Conservation (phyloP, 2,797 vertebrate species). For the Parambassis ranga region DNA sequence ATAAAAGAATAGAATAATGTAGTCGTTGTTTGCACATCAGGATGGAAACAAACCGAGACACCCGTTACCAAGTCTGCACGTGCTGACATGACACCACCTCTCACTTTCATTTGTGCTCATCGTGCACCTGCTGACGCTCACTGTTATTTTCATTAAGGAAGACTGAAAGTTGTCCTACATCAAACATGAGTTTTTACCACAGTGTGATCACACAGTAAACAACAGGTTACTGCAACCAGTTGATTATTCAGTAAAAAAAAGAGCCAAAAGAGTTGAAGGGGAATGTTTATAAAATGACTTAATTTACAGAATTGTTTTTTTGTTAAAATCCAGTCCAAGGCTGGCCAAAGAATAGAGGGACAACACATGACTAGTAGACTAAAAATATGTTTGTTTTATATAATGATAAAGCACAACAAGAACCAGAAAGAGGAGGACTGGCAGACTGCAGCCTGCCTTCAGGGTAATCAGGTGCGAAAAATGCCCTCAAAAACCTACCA, state of each 20-base stretch:
- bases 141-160: conserved; percentile 29
- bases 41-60: not conserved
- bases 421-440: not conserved
- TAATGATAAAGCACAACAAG: not conserved
- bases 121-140: conserved; percentile 45
- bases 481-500: too few relatives aligned
- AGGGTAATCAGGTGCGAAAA: too few relatives aligned
- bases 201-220: not conserved
- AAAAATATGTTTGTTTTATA: conserved; percentile 6
- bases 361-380: not conserved
- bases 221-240: not conserved
- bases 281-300: too few relatives aligned
- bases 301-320: not conserved
- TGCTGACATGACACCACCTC: conserved; percentile 35
- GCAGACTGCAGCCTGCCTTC: too few relatives aligned
- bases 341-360: not conserved
- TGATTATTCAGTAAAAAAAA: too few relatives aligned
- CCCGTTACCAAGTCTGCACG: conserved; percentile 3
- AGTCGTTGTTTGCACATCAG: not conserved
- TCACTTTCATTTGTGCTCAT: conserved; percentile 51
- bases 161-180: not conserved
- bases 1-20: not conserved
- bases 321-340: not conserved
- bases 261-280: too few relatives aligned
- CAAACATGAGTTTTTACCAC: not conserved